Evolutionary conservation across 2,888 invertebrate genomes (phyloP).

Genomic region (Volucella zonaria): DNA sequence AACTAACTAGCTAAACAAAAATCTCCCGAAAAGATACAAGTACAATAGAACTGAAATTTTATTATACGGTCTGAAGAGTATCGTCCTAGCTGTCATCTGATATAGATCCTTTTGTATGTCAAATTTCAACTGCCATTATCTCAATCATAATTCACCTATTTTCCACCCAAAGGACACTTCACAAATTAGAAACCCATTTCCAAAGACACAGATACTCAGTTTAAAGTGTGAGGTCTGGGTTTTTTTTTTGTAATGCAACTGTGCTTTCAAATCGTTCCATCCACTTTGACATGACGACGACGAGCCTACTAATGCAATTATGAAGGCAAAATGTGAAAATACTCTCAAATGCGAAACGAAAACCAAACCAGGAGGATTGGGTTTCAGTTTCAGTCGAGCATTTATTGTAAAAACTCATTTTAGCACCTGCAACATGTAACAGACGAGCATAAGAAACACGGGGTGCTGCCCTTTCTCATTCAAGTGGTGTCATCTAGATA

Average conservation of each 20-base stretch:
- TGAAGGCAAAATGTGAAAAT: conserved; percentile 34
- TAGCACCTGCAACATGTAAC: conserved; percentile 47
- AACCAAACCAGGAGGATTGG: conserved; percentile 25
- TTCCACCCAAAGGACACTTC: too few species aligned
- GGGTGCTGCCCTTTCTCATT: not conserved
- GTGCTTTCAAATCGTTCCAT: not conserved
- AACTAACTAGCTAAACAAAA: too few species aligned
- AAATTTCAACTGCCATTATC: too few species aligned
- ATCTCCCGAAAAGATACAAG: too few species aligned
- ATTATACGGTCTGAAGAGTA: too few species aligned
- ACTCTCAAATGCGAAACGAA: conserved; percentile 4
- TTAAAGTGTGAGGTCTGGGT: not conserved
- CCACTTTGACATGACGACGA: conserved; percentile 19
- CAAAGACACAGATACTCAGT: not conserved
- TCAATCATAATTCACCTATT: too few species aligned
- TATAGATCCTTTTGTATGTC: too few species aligned
- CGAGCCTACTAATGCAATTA: conserved; percentile 59
- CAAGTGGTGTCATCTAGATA: conserved; percentile 22
- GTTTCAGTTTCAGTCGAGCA: conserved; percentile 38
- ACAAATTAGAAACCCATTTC: not conserved
- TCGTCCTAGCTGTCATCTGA: too few species aligned
- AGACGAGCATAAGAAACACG: conserved; percentile 2
- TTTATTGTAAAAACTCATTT: conserved; percentile 54
- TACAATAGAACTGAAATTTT: too few species aligned
- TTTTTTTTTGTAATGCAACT: conserved; percentile 1